Percentiles rank a stretch among this genome's conserved stretches.
Evolutionary conservation across 1,140 invertebrate genomes (phyloP).

Genomic region (Euwallacea fornicatus): DNA sequence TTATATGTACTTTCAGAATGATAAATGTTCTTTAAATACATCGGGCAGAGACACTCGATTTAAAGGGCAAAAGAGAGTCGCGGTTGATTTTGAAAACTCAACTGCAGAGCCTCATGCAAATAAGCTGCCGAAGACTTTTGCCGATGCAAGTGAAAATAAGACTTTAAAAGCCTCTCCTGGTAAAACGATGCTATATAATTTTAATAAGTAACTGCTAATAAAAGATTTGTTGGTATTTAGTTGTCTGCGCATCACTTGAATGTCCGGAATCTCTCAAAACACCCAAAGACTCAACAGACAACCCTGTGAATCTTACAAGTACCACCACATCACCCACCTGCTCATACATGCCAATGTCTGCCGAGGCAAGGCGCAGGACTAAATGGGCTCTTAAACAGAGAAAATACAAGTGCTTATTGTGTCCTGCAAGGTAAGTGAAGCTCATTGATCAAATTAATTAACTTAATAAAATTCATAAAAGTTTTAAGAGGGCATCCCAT

Average conservation of each 20-base stretch:
- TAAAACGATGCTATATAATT: too few species aligned
- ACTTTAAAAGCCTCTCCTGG: too few species aligned
- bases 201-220: too few species aligned
- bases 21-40: too few species aligned
- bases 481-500: slow-evolving; percentile 68
- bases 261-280: not conserved
- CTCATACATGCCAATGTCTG: not conserved
- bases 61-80: slow-evolving; percentile 45
- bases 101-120: not conserved
- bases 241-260: too few species aligned
- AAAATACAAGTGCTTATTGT: slow-evolving; percentile 49
- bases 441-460: too few species aligned
- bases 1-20: too few species aligned
- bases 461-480: slow-evolving; percentile 25
- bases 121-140: not conserved
- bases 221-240: too few species aligned
- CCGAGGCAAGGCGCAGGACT: slow-evolving; percentile 25
- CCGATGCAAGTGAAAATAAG: not conserved
- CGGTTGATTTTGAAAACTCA: slow-evolving; percentile 40
- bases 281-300: not conserved
- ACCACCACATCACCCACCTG: not conserved
- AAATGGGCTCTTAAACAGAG: slow-evolving; percentile 45
- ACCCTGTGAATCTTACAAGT: not conserved
- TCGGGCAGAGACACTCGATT: slow-evolving; percentile 40
- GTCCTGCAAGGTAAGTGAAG: slow-evolving; percentile 42